Conservation (phyloP, 1,140 invertebrate species). For the Pseudoatta argentina region DNA sequence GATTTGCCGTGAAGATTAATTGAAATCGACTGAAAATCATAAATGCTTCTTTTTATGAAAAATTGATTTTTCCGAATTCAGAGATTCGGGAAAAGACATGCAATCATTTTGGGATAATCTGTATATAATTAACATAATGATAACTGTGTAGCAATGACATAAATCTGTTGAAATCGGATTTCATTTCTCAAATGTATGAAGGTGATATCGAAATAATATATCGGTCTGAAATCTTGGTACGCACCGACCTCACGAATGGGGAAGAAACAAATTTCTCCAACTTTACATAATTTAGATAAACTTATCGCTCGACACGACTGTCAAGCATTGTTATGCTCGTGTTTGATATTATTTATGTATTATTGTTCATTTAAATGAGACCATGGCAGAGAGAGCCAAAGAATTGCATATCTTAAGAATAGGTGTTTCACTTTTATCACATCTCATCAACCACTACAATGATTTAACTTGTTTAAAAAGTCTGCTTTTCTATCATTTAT, state of each 20-base stretch:
- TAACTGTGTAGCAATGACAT: neutral
- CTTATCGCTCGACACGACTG: slow-evolving; percentile 33
- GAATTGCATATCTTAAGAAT: neutral
- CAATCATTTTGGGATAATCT: neutral
- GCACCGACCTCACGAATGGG: neutral
- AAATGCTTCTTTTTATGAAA: neutral
- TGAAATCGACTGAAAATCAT: no score
- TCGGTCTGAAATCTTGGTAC: slow-evolving; percentile 30
- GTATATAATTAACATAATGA: slow-evolving; percentile 1
- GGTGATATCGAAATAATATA: neutral
- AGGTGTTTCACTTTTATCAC: neutral
- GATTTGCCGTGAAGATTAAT: neutral
- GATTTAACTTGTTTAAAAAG: neutral
- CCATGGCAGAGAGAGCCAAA: neutral
- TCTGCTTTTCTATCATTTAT: neutral
- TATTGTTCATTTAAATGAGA: slow-evolving; percentile 22
- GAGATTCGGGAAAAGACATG: neutral
- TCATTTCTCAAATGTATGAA: neutral
- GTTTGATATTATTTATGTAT: neutral
- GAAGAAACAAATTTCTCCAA: neutral
- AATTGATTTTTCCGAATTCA: neutral
- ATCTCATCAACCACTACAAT: neutral
- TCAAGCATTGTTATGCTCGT: slow-evolving; percentile 21
- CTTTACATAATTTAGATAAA: slow-evolving; percentile 42
- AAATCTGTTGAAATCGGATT: neutral